A percentile compares a stretch with the other conserved stretches of the same genome.
Evolutionary conservation across 1,140 invertebrate species (phyloP).

Genomic region (Pinna nobilis): DNA sequence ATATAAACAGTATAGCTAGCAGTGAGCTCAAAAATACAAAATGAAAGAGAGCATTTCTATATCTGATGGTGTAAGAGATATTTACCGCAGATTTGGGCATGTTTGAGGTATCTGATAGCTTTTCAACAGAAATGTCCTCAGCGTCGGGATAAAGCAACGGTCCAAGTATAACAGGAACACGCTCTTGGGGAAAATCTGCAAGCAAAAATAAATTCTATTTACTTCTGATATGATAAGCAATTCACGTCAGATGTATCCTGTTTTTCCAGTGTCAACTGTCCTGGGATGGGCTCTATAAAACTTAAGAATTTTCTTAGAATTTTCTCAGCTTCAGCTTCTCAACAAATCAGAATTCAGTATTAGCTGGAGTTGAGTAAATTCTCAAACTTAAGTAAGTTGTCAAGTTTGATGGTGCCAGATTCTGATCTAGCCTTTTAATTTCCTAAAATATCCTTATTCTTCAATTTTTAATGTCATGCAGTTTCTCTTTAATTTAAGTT

Average conservation of each 20-base stretch:
- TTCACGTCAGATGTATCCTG: not conserved
- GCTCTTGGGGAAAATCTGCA: constrained; percentile 88
- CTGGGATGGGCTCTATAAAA: too few relatives aligned
- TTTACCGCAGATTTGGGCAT: constrained; percentile 81
- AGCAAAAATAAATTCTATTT: constrained; percentile 32
- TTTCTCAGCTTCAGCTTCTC: too few relatives aligned
- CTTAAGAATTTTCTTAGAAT: too few relatives aligned
- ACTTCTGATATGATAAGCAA: not conserved
- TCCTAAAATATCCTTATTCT: too few relatives aligned
- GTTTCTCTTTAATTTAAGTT: too few relatives aligned
- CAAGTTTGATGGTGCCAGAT: too few relatives aligned
- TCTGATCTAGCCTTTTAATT: too few relatives aligned
- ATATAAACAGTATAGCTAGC: not conserved
- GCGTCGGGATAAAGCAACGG: constrained; percentile 88
- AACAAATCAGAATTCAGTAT: too few relatives aligned
- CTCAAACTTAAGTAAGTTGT: too few relatives aligned
- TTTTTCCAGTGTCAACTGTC: too few relatives aligned
- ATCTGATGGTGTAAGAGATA: constrained; percentile 23
- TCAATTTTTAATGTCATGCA: too few relatives aligned
- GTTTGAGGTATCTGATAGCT: constrained; percentile 75
- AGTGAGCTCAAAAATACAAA: not conserved
- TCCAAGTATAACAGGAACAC: constrained; percentile 90
- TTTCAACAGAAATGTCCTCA: constrained; percentile 83
- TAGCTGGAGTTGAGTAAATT: too few relatives aligned
- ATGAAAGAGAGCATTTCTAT: not conserved